Percentiles rank a stretch among this genome's conserved stretches.
Conservation (phyloP, 2,888 invertebrate species). For the Caenorhabditis sp. region DNA sequence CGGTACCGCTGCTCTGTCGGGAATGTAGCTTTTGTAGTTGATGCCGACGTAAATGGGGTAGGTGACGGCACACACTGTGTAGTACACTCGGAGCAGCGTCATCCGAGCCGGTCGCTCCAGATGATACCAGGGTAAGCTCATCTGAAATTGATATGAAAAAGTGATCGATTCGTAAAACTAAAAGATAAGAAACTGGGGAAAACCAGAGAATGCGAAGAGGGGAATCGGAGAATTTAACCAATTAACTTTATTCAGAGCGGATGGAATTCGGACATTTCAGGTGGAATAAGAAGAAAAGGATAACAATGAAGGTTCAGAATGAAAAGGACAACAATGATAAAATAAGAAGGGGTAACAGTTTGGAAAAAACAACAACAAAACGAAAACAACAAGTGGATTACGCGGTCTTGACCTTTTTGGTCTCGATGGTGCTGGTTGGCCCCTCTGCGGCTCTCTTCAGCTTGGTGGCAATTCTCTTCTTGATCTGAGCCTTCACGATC, state of each 20-base stretch:
- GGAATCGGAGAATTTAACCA: neutral
- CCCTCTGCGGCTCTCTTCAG: slow-evolving; percentile 40
- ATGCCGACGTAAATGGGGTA: slow-evolving; percentile 62
- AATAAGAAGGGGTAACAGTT: slow-evolving; percentile 12
- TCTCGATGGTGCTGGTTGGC: slow-evolving; percentile 23
- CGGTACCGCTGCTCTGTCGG: slow-evolving; percentile 59
- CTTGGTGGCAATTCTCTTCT: slow-evolving; percentile 34
- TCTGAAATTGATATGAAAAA: slow-evolving; percentile 23
- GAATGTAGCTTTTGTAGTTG: slow-evolving; percentile 62
- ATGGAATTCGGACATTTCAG: neutral
- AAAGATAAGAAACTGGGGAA: slow-evolving; percentile 12
- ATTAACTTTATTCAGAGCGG: slow-evolving; percentile 30
- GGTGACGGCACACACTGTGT: slow-evolving; percentile 52
- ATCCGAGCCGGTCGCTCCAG: slow-evolving; percentile 65
- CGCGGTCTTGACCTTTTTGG: slow-evolving; percentile 45
- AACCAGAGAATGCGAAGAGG: slow-evolving; percentile 1
- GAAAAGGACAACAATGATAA: slow-evolving; percentile 20
- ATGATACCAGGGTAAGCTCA: slow-evolving; percentile 64
- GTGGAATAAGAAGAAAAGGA: neutral
- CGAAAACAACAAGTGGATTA: slow-evolving; percentile 2
- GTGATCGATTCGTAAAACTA: neutral
- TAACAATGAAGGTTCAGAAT: slow-evolving; percentile 19
- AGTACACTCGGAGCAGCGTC: slow-evolving; percentile 60
- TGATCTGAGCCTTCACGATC: slow-evolving; percentile 49
- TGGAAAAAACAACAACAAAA: slow-evolving; percentile 22